Evolutionary conservation across 2,888 invertebrate species (phyloP), one percentile per base, ranked within the genome.

Genomic region (Bombylius major): DNA sequence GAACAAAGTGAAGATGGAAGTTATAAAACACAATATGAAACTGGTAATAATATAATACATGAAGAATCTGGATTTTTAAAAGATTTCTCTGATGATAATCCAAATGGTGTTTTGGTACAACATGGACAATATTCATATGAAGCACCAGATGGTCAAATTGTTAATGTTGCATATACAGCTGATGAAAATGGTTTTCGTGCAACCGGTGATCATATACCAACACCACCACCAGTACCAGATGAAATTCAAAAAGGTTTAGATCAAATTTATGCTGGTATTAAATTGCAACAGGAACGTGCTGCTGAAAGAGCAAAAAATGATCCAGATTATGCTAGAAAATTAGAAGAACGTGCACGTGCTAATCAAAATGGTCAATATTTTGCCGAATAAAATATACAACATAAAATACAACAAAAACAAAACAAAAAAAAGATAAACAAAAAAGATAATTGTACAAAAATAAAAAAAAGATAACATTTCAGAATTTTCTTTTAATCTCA

Each of bases 231-330:
- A 59, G 84, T 88, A 34, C 87, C 88, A 54, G 80, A 84, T 60
- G 89, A 89, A 77, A 89, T 89, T 66, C 90, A 90, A 74, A 89
- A 89, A 70, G 89, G 89, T 55, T 78, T 91, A 59, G 90, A 90
- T 72, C 82, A 89, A 68, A 91, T 91, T 72, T 90, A 84, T 71
- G 89, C 87, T 57, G 88, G 88, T 65, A 90, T 90, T 63, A 83
- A 83, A 68, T 55, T 70, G 75, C 79, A 75, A 59, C 70, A 73
- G 62, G 71, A 75, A 61, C 80, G 81, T 64, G 75, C 82, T 70
- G 84, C 71, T 54, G 69, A 68, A 52, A 65, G 72, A 39, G 73
- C 73, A 54, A 70, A 70, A 60, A 69, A 61, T 45, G 73, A 75
- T 65, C 75, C 75, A 3, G 72, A 69, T 33, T 75, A 71, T 63